Conservation (phyloP, 2,888 invertebrate species). For the Stramonita haemastoma region DNA sequence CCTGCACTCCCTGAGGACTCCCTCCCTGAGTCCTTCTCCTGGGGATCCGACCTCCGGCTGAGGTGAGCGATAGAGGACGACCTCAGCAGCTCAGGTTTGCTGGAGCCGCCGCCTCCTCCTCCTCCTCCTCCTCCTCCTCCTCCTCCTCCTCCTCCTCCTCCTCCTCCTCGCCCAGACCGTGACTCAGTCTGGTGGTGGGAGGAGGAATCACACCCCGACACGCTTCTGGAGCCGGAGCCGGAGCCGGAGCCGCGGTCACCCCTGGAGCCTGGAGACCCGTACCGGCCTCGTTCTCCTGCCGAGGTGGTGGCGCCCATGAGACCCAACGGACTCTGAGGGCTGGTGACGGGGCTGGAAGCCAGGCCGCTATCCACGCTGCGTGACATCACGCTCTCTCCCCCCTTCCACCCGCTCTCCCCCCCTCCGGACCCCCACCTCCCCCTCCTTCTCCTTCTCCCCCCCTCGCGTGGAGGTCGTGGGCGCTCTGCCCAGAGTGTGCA, state of each 20-base stretch:
- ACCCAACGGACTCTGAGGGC: not conserved
- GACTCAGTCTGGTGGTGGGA: too few relatives aligned
- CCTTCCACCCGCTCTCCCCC: not conserved
- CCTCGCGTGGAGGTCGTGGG: not conserved
- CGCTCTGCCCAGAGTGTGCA: not conserved
- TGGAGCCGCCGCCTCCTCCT: too few relatives aligned
- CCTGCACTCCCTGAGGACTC: too few relatives aligned
- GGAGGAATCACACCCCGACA: too few relatives aligned
- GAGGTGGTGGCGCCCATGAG: too few relatives aligned
- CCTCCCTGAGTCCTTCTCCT: too few relatives aligned
- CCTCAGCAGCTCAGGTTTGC: too few relatives aligned
- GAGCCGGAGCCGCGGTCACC: too few relatives aligned
- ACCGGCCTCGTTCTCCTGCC: too few relatives aligned
- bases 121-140: not conserved
- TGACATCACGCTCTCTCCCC: not conserved
- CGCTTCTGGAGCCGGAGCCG: too few relatives aligned
- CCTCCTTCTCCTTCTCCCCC: not conserved
- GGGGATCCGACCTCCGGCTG: not conserved
- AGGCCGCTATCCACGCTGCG: conserved; percentile 6
- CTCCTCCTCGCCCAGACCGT: not conserved
- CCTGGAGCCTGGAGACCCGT: too few relatives aligned
- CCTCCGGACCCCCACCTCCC: not conserved
- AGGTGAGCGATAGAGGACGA: too few relatives aligned
- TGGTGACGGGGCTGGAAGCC: not conserved
- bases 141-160: not conserved